Evolutionary conservation across 2,888 invertebrate genomes (phyloP), one percentile per base, ranked within the genome.

Genomic region (Eilema caniola): DNA sequence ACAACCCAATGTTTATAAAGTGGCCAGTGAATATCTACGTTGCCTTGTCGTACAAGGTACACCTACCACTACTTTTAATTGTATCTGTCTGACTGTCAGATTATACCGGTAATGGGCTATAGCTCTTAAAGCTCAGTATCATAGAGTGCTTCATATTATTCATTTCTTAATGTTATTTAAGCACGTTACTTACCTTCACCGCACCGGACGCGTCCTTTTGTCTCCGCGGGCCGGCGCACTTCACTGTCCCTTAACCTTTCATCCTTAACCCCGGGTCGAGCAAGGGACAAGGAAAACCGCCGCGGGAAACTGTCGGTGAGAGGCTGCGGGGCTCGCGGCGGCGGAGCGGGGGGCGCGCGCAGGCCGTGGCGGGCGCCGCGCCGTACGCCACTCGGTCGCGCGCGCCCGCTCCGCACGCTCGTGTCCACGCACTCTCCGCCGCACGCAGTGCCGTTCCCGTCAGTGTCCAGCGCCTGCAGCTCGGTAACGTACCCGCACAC

Each of bases 401-500:
- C 89, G 91, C 91, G 89, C 87, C 87, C 90, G 82, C 80, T 76
- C 83, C 87, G 88, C 87, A 75, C 90, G 88, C 91, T 85, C 93
- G 93, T 88, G 90, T 88, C 87, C 84, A 77, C 83, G 78, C 83
- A 78, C 76, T 67, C 68, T 69, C 67, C 76, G 67, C 31, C 33
- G 33, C 75, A 77, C 78, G 76, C 80, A 72, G 81, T 71, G 81
- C 85, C 80, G 82, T 83, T 85, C 86, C 86, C 85, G 86, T 85
- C 69, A 80, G 86, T 87, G 79, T 76, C 67, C 72, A 63, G 67
- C 71, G 63, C 70, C 66, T 56, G 64, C 76, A 75, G 77, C 80
- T 85, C 88, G 92, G 91, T 90, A 89, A 90, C 87, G 91, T 91
- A 91, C 91, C 82, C 86, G 82, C 84, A 81, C 83, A 76, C 80